These are phyloP conservation scores for Kuschelorhynchus macadamiae DNA, from an alignment of 2,888 invertebrate genomes.

Conservation along the genomic window DNA sequence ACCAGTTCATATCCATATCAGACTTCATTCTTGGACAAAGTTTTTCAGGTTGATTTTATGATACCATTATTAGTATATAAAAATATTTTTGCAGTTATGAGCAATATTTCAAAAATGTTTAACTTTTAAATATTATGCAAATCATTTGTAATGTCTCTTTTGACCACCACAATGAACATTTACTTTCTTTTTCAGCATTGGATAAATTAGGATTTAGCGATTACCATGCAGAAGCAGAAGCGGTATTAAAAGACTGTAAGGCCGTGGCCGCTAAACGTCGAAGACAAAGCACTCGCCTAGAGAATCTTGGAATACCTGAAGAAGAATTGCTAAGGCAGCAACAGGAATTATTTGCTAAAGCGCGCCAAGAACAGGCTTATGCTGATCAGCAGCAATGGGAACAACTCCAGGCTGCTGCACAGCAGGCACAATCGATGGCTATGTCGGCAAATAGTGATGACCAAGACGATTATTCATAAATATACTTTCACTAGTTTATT, in stretches of 20 bases:
- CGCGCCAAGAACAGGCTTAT: conserved; percentile 92
- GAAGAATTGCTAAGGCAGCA: conserved; percentile 96
- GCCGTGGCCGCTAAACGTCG: conserved; percentile 96
- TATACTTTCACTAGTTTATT: too few relatives aligned
- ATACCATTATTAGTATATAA: too few relatives aligned
- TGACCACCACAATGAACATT: too few relatives aligned
- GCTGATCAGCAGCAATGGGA: conserved; percentile 95
- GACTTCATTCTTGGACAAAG: too few relatives aligned
- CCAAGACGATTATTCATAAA: conserved; percentile 60
- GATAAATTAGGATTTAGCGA: conserved; percentile 93
- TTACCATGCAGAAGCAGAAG: conserved; percentile 95
- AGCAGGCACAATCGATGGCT: conserved; percentile 72
- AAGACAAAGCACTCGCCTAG: conserved; percentile 94
- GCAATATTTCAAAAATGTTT: too few relatives aligned
- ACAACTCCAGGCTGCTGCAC: conserved; percentile 81
- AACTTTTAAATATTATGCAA: too few relatives aligned
- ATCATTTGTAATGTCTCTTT: too few relatives aligned
- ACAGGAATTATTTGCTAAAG: conserved; percentile 97
- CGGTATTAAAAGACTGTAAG: conserved; percentile 95
- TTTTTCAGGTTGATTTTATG: too few relatives aligned
- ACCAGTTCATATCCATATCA: too few relatives aligned
- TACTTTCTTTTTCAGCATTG: conserved; percentile 77
- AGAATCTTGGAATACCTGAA: conserved; percentile 98
- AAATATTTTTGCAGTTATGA: too few relatives aligned
- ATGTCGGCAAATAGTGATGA: conserved; percentile 70